Conservation (phyloP, 2,113 vertebrate species). For the Bubo bubo region DNA sequence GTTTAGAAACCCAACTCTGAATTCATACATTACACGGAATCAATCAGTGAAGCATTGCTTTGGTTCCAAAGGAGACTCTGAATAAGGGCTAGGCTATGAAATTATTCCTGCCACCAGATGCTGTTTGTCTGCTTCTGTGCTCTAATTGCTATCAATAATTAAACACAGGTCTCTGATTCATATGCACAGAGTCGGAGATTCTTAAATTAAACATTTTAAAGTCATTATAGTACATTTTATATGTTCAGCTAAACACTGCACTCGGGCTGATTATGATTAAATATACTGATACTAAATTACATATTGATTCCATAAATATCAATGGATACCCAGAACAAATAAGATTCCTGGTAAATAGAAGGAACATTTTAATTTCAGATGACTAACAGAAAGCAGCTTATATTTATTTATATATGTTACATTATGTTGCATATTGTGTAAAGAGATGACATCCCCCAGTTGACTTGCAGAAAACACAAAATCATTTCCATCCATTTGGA, state of each 20-base stretch:
- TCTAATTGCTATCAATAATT: slow-evolving; percentile 82
- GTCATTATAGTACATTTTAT: slow-evolving; percentile 76
- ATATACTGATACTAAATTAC: slow-evolving; percentile 68
- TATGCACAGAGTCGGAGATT: slow-evolving; percentile 71
- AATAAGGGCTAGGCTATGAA: neutral
- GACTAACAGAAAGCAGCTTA: neutral
- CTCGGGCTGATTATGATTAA: slow-evolving; percentile 76
- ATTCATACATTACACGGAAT: neutral
- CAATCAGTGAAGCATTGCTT: slow-evolving; percentile 31
- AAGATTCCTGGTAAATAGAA: slow-evolving; percentile 48
- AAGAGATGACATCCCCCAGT: neutral
- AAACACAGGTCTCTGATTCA: slow-evolving; percentile 79
- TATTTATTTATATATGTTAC: neutral
- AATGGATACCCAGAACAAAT: slow-evolving; percentile 52
- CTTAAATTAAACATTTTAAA: slow-evolving; percentile 81
- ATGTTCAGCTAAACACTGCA: slow-evolving; percentile 67
- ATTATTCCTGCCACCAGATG: slow-evolving; percentile 75
- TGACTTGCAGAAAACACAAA: neutral
- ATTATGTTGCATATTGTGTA: neutral
- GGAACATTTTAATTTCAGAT: slow-evolving; percentile 62
- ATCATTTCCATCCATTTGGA: neutral
- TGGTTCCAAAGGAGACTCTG: slow-evolving; percentile 5
- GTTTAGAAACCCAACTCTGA: neutral
- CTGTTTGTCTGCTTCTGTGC: slow-evolving; percentile 79
- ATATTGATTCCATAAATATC: slow-evolving; percentile 79